A percentile compares a stretch with the other conserved stretches of the same genome.
phyloP scores from a whole-genome alignment of 2,888 invertebrate species.

The Noctua pronuba region DNA sequence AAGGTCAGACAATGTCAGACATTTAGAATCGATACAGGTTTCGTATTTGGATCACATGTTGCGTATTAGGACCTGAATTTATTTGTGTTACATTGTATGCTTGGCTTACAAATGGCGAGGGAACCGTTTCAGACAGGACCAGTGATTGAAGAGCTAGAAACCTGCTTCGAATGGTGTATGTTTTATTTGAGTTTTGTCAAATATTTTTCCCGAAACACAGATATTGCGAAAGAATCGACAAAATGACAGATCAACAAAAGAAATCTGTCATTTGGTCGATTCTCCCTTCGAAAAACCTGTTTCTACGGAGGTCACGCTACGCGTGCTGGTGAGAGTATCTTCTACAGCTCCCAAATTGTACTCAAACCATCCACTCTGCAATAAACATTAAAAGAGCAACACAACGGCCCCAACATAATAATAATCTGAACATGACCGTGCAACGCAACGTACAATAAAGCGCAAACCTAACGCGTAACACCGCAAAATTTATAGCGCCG shows the following conservation, averaged over 20 bases:
- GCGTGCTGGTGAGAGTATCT: background rate
- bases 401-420: background rate
- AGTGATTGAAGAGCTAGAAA: conserved; percentile 15
- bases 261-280: no score
- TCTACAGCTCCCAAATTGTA: background rate
- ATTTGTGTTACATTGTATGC: conserved; percentile 29
- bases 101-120: conserved; percentile 19
- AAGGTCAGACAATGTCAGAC: conserved; percentile 54
- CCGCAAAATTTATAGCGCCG: conserved; percentile 52
- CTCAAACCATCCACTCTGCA: background rate
- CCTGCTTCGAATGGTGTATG: background rate
- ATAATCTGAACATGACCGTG: background rate
- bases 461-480: conserved; percentile 31
- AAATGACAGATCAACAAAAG: no score
- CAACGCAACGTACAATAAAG: conserved; percentile 3
- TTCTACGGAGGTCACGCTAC: no score
- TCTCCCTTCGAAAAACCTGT: no score
- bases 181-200: background rate
- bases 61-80: conserved; percentile 33
- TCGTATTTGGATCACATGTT: conserved; percentile 43
- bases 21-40: conserved; percentile 40
- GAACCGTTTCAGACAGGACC: background rate
- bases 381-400: conserved; percentile 20
- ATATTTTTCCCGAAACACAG: background rate
- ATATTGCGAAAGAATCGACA: no score